Evolutionary conservation across 2,888 invertebrate genomes (phyloP), one percentile per base, ranked within the genome.

Genomic region (Bellardia bayeri): DNA sequence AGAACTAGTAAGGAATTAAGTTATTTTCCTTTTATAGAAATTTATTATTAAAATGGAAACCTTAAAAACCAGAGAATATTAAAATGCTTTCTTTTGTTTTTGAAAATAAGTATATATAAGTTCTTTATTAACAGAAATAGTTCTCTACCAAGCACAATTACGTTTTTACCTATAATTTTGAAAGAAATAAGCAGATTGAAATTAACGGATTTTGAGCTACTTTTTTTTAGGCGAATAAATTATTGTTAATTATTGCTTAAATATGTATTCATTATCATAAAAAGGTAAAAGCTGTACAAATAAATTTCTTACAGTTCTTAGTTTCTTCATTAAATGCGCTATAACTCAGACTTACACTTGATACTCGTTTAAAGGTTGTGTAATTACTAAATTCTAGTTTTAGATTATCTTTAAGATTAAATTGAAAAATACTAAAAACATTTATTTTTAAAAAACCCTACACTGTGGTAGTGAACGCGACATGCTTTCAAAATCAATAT

Each of bases 181-280:
- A 54, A 54, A 2, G 5, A 37, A 37, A n/a, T 13, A 37, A 8
- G 9, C n/a, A 69, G n/a, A 54, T 54, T 16, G 2, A 51, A 42
- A 40, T 56, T 14, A 72, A 37, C 1, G n/a, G 30, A 6, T 9
- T 58, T 30, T 30, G 30, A 30, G 33, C 11, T 14, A 7, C 14
- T 61, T 61, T 14, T 58, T 58, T 58, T 9, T 13, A n/a, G 14
- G 30, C 66, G 30, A 51, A 64, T 0, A n/a, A 76, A 54, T 85
- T 64, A 76, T 64, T 68, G 14, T 75, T 75, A 64, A 66, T 81
- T 16, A 76, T 81, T 76, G 30, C 63, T 33, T 40, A 71, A 74
- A 69, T 69, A 69, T 69, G 13, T 23, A 11, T 56, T 56, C 30
- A 33, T 61, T 37, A n/a, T 51, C 30, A 54, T 66, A 64, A 76